Evolutionary conservation across 1,140 invertebrate species (phyloP), one percentile per base, ranked within the genome.

Genomic region (Brachionus paranguensis): DNA sequence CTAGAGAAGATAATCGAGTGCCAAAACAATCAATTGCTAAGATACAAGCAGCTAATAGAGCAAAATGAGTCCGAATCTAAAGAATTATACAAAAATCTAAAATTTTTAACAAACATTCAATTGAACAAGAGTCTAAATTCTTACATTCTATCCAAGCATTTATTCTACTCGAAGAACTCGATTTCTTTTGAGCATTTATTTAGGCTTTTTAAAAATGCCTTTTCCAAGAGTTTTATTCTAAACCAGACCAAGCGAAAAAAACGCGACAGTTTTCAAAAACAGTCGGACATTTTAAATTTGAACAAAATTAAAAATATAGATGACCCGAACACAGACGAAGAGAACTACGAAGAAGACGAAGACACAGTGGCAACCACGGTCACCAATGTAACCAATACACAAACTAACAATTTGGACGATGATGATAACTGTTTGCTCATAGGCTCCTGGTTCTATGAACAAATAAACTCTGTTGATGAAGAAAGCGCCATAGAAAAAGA

Each of bases 251-350:
- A 50, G 27, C 10, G 24, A 29, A 50, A 50, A 50, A 27, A 27
- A 4, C 10, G 29, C 43, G 43, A 76, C n/a, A 50, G 27, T 50
- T 6, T 76, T 11, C 17, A 14, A 29, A 76, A 47, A 50, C n/a
- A 41, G 17, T 20, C 29, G 33, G 20, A 72, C 17, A 8, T 43
- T 11, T 43, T 72, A 8, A 43, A 72, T 72, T 72, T 72, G 12
- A 64, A 79, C 29, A 50, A 81, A 11, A 81, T 81, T 14, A 81
- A 68, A 81, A 81, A 81, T 29, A 81, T 81, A 33, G 78, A 81
- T n/a, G 78, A 81, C 20, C 55, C 76, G 29, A 79, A 29, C 4
- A 81, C 53, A 14, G 78, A 81, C 29, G 78, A 81, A 8, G 78
- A 76, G 20, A 76, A 76, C 24, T 29, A 12, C 11, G 72, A 50